Base-by-base conservation (phyloP, 2,888 invertebrate genomes). In the Liodrosophila aerea region DNA sequence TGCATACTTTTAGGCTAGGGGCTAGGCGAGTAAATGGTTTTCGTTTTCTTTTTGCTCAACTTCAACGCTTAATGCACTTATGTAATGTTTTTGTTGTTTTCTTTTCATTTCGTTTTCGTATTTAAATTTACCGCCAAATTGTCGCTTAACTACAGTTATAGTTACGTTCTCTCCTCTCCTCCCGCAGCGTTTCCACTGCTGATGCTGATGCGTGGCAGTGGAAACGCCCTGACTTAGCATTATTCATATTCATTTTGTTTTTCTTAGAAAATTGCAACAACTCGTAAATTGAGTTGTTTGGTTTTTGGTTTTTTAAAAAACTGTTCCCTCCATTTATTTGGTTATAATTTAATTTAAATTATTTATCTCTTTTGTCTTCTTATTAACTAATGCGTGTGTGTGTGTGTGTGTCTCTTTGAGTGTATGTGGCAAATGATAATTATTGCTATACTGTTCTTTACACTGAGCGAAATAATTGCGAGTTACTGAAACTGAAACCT, bases 1-100 rank as follows among this genome's bases (percentile, higher is more conserved):
- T 80, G 78, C 85, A 81, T 81, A 78, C 86, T 83, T 78, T 78
- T 86, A 78, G 78, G 86, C 86, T 85, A 84, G 85, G 69, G 75
- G 74, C 69, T 84, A 81, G 77, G 85, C 77, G 80, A 85, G 85
- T 85, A 77, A 73, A 75, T 70, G 66, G 66, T 70, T 74, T 54
- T 82, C 59, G 40, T 22, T 5, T 22, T 22, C 22, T 5, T 22
- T 22, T 22, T 57, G 43, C 45, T 44, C 31, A 29, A 56, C 37
- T 46, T 51, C 73, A n/a, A n/a, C n/a, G 83, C 84, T 84, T 86
- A 78, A 84, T 84, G 86, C 77, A 85, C 86, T 85, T 77, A 61
- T 68, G 77, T 68, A 52, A 67, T 43, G 33, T 27, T 56, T 57
- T 29, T 30, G 31, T 30, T 43, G 43, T 64, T 37, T 22, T 22